phyloP scores from a whole-genome alignment of 2,888 invertebrate genomes.

The Itoplectis maculator region DNA sequence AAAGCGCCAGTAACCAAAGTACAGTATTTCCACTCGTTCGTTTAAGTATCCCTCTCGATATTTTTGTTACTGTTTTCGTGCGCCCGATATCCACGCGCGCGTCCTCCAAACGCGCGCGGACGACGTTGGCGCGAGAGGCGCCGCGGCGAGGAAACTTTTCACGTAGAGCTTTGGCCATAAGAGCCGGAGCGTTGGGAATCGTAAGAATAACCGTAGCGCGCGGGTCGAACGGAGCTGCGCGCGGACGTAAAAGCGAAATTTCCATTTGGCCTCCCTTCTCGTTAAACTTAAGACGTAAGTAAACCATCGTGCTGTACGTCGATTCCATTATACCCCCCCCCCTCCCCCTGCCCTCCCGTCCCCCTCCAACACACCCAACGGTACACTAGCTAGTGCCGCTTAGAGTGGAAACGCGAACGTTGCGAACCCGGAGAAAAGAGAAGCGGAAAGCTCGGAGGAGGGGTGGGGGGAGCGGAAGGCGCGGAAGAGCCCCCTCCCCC shows the following conservation, averaged over 20 bases:
- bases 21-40: slow-evolving; percentile 44
- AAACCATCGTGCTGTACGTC: slow-evolving; percentile 71
- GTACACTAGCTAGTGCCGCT: slow-evolving; percentile 38
- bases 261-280: slow-evolving; percentile 70
- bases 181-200: slow-evolving; percentile 49
- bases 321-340: slow-evolving; percentile 74
- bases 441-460: slow-evolving; percentile 43
- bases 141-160: slow-evolving; percentile 65
- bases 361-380: no score
- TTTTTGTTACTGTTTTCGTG: slow-evolving; percentile 49
- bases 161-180: slow-evolving; percentile 53
- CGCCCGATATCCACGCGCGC: slow-evolving; percentile 19
- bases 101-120: slow-evolving; percentile 20
- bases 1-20: slow-evolving; percentile 43
- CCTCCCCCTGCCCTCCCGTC: no score
- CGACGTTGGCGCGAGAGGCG: not conserved
- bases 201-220: slow-evolving; percentile 62
- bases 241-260: slow-evolving; percentile 70
- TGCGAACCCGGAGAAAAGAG: slow-evolving; percentile 51
- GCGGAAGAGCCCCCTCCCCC: no score
- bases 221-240: slow-evolving; percentile 18
- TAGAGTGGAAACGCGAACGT: slow-evolving; percentile 53
- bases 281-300: slow-evolving; percentile 71
- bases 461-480: not conserved
- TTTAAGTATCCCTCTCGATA: slow-evolving; percentile 43